These are phyloP conservation scores for Acleris holmiana DNA, from an alignment of 2,888 invertebrate genomes.

Conservation along the genomic window DNA sequence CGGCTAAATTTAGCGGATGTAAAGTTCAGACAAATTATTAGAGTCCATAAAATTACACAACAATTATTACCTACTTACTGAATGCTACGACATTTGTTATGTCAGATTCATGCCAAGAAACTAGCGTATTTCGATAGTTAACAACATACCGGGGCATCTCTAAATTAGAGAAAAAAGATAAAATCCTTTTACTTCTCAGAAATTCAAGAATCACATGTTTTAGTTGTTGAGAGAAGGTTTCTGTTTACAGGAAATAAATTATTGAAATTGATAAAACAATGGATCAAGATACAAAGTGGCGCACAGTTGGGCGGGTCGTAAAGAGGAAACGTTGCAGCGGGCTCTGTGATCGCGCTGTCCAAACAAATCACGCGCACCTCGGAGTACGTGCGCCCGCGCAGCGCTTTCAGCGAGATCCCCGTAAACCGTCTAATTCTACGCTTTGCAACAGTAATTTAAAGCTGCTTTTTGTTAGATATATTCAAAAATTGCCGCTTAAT, in stretches of 20 bases:
- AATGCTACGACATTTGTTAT: too few species aligned
- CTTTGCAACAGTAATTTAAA: background rate
- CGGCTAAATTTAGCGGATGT: too few species aligned
- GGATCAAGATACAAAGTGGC: constrained; percentile 75
- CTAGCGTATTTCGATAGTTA: background rate
- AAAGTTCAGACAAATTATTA: too few species aligned
- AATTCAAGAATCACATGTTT: constrained; percentile 66
- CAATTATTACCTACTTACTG: too few species aligned
- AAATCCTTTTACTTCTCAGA: constrained; percentile 57
- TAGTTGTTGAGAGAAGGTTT: constrained; percentile 71
- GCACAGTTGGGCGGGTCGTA: constrained; percentile 80
- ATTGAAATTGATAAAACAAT: constrained; percentile 83
- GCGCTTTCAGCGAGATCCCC: constrained; percentile 47
- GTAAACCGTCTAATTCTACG: background rate
- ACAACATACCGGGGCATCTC: constrained; percentile 13
- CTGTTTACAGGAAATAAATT: constrained; percentile 79
- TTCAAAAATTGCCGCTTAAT: background rate
- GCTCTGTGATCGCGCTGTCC: constrained; percentile 77
- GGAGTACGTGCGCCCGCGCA: constrained; percentile 45
- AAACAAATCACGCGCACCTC: constrained; percentile 71
- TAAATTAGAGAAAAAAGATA: constrained; percentile 35
- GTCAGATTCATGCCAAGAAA: background rate
- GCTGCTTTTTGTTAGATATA: background rate
- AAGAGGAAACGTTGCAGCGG: constrained; percentile 77
- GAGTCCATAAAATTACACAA: too few species aligned